Conservation (phyloP, 2,113 vertebrate species). For the Mus pahari region DNA sequence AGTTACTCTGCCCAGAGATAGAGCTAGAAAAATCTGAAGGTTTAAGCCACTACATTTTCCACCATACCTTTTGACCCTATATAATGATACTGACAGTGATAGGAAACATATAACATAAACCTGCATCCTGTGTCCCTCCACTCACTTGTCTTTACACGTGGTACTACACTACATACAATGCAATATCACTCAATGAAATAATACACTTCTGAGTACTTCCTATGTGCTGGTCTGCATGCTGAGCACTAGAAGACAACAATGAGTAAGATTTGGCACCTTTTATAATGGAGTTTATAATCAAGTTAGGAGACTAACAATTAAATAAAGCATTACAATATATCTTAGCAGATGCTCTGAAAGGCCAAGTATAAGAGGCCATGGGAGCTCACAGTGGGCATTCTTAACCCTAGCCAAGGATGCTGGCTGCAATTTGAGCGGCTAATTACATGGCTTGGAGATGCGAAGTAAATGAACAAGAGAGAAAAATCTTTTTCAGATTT, state of each 20-base stretch:
- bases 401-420: neutral
- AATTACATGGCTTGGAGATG: neutral
- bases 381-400: neutral
- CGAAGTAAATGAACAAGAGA: neutral
- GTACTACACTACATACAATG: neutral
- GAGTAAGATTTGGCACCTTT: neutral
- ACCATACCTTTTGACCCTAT: accelerated
- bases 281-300: neutral
- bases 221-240: too few relatives aligned
- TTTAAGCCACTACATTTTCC: neutral
- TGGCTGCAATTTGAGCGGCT: neutral
- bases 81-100: neutral
- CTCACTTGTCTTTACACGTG: neutral
- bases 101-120: accelerated
- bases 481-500: neutral
- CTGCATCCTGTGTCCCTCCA: neutral
- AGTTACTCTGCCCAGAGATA: neutral
- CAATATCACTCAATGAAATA: neutral
- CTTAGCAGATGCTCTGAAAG: neutral
- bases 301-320: neutral
- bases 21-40: neutral
- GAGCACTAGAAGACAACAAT: neutral
- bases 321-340: neutral
- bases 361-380: neutral
- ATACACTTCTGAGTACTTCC: neutral